These are phyloP conservation scores for Himalopsyche japonica DNA, from an alignment of 2,888 invertebrate species.

Conservation along the genomic window DNA sequence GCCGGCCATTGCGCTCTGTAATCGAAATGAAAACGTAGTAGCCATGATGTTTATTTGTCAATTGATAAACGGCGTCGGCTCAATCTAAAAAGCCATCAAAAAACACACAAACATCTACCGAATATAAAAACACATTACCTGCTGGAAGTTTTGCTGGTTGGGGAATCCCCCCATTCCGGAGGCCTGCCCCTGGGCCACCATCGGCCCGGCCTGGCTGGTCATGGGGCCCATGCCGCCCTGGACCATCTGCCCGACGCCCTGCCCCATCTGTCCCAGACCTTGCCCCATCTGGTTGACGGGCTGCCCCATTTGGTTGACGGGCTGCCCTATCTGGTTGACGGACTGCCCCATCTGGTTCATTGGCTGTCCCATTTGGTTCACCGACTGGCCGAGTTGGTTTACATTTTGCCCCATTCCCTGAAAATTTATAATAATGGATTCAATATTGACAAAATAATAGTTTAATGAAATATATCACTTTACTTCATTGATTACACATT, in stretches of 20 bases:
- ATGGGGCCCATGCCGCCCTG: constrained; percentile 46
- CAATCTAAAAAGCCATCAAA: background rate
- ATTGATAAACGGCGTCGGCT: constrained; percentile 9
- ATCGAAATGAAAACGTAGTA: constrained; percentile 43
- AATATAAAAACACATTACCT: constrained; percentile 45
- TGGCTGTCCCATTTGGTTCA: constrained; percentile 46
- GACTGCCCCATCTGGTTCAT: constrained; percentile 55
- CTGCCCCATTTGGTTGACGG: constrained; percentile 57
- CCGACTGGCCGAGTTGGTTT: constrained; percentile 58
- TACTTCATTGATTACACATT: no score
- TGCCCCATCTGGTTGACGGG: constrained; percentile 56
- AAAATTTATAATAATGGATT: background rate
- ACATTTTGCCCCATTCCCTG: constrained; percentile 55
- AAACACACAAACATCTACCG: background rate
- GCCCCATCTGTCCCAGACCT: constrained; percentile 61
- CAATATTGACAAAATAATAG: no score
- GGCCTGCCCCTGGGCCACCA: constrained; percentile 41
- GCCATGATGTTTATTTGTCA: background rate
- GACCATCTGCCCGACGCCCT: constrained; percentile 56
- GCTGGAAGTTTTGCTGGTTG: constrained; percentile 60
- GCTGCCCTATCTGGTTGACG: constrained; percentile 55
- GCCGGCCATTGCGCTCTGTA: constrained; percentile 65
- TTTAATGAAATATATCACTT: no score
- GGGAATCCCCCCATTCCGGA: constrained; percentile 59
- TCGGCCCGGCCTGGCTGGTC: constrained; percentile 38